Evolutionary conservation across 2,888 invertebrate genomes (phyloP).

Genomic region (Junonia oenone): DNA sequence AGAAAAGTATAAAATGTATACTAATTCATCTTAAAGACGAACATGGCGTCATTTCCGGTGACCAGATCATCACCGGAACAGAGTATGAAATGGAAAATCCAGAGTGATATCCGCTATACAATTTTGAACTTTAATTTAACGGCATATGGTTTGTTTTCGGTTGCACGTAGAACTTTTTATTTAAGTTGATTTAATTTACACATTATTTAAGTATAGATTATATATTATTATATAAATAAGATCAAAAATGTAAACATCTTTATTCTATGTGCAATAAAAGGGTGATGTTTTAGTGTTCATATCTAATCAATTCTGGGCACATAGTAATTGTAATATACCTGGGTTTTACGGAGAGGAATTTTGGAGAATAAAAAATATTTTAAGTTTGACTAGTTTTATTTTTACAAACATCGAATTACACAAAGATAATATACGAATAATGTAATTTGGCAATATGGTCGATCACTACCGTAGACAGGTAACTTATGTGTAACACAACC

Average conservation of each 20-base stretch:
- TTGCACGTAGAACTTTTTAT: background rate
- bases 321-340: slow-evolving; percentile 5
- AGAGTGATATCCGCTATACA: slow-evolving; percentile 3
- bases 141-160: background rate
- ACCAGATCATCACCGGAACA: slow-evolving; percentile 62
- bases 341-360: background rate
- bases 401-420: slow-evolving; percentile 61
- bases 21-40: slow-evolving; percentile 54
- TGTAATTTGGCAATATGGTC: slow-evolving; percentile 54
- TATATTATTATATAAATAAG: slow-evolving; percentile 8
- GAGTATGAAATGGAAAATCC: slow-evolving; percentile 38
- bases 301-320: slow-evolving; percentile 5
- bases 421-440: slow-evolving; percentile 44
- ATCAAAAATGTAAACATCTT: slow-evolving; percentile 13
- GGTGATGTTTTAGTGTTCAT: slow-evolving; percentile 2
- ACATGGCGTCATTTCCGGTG: slow-evolving; percentile 64
- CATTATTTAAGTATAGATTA: background rate
- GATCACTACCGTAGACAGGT: slow-evolving; percentile 42
- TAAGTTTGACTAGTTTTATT: slow-evolving; percentile 66
- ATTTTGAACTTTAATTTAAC: slow-evolving; percentile 2
- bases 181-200: slow-evolving; percentile 11
- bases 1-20: slow-evolving; percentile 46
- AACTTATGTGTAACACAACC: slow-evolving; percentile 39
- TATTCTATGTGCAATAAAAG: slow-evolving; percentile 12
- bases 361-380: slow-evolving; percentile 8